Conservation (phyloP, 2,113 vertebrate species). For the western clawed frog (Xenopus tropicalis) region UCB_Xtro_10.0 CM004448.2:39232501-39233000, state of each 20-base stretch:
- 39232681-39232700: constrained; percentile 11
- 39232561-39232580: no score
- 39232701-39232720: neutral
- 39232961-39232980: constrained; percentile 99
- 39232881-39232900: constrained; percentile 87
- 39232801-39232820: constrained; percentile 49
- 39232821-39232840: constrained; percentile 58
- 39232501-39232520: no score
- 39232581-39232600: no score
- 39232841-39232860: constrained; percentile 73
- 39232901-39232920: constrained; percentile 84
- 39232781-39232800: constrained; percentile 45
- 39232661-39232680: neutral
- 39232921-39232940: constrained; percentile 97
- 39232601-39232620: neutral
- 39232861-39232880: constrained; percentile 87
- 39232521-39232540: no score
- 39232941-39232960: constrained; percentile 97
- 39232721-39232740: neutral
- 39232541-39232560: no score
- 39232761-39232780: constrained; percentile 9
- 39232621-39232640: neutral
- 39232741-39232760: constrained; percentile 5
- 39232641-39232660: no score
- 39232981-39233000: constrained; percentile 99